Conservation (phyloP, 1,140 invertebrate species). For the Anastrepha ludens region DNA sequence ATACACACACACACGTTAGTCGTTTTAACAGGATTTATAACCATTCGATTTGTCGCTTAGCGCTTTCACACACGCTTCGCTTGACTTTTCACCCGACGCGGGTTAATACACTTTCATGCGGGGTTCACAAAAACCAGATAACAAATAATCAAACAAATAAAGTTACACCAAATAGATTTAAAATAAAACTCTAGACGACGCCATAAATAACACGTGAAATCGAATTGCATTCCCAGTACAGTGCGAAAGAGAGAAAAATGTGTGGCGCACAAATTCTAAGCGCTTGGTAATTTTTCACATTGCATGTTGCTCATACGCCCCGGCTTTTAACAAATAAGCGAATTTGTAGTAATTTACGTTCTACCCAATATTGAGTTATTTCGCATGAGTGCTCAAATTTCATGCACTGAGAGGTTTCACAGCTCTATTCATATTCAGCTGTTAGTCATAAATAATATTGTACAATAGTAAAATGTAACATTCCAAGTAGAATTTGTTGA, state of each 20-base stretch:
- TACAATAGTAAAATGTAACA: conserved; percentile 17
- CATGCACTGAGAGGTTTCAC: background rate
- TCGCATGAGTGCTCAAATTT: background rate
- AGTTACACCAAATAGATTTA: background rate
- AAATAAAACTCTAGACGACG: background rate
- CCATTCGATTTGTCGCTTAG: background rate
- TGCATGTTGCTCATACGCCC: conserved; percentile 32
- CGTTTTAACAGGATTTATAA: background rate
- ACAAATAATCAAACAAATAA: background rate
- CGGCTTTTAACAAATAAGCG: conserved; percentile 10
- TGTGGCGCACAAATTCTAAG: conserved; percentile 3
- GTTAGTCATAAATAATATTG: conserved; percentile 8
- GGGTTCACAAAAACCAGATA: too few relatives aligned
- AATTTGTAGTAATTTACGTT: conserved; percentile 24
- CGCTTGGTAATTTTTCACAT: conserved; percentile 30
- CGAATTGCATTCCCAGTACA: conserved; percentile 8
- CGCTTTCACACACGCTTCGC: background rate
- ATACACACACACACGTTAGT: background rate
- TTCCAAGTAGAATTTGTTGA: background rate
- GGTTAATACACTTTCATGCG: conserved; percentile 26
- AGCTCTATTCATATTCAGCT: background rate
- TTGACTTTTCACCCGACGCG: background rate
- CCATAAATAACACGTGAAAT: conserved; percentile 44
- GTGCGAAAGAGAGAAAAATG: background rate
- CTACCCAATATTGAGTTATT: conserved; percentile 13